Base-by-base conservation (phyloP, 2,888 invertebrate genomes). In the Leptopilina myrica region DNA sequence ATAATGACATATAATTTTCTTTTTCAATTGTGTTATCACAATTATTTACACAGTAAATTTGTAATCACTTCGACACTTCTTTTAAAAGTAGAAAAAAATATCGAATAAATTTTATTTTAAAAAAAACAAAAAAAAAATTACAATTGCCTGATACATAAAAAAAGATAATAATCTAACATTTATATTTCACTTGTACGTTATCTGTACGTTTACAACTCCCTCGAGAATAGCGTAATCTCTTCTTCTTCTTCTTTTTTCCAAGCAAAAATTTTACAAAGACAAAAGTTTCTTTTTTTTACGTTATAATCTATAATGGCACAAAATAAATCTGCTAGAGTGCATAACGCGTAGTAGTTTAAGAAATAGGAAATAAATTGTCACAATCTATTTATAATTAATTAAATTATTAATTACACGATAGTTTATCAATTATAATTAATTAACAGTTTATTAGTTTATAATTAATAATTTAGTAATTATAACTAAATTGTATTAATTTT, bases 1-100 rank as follows among this genome's bases (percentile, higher is more conserved):
- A 40, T n/a, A 20, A 73, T 73, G 73, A 73, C 15, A 56, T 43
- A 43, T 43, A 43, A 43, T 33, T 73, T 56, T 14, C 33, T 56
- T 62, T 73, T n/a, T 33, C n/a, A 56, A 73, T 73, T 73, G 69
- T 73, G n/a, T 73, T 53, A 73, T 56, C 33, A 73, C 69, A 73
- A 73, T 73, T 73, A 73, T 73, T 73, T 73, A 73, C 33, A 73
- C 26, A 73, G 33, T 73, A 56, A 33, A 69, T 56, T 69, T 49
- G 15, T 26, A 73, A 33, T 73, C 33, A n/a, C 33, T n/a, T 73
- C 33, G 53, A 8, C 26, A 26, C 53, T 73, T 26, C 33, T 53
- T 73, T 53, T 5, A 9, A 67, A n/a, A 20, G 20, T 53, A 73
- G 53, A 33, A 33, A 33, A 33, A 69, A 73, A 56, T 49, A 33